A percentile compares a stretch with the other conserved stretches of the same genome.
Conservation (phyloP, 2,797 vertebrate species). For the Neosalanx taihuensis region DNA sequence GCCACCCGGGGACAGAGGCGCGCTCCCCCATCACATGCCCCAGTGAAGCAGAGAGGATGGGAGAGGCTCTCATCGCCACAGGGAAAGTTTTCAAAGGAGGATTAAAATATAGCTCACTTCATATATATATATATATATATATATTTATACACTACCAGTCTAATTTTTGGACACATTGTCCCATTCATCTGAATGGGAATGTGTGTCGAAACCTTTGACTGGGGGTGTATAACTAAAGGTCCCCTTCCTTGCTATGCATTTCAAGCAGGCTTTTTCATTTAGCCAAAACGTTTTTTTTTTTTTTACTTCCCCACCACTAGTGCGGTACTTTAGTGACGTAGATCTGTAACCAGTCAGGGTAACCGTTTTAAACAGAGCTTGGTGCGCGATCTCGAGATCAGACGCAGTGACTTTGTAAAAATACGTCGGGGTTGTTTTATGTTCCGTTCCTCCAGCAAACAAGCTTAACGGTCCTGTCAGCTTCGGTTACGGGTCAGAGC, state of each 20-base stretch:
- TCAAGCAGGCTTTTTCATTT: background rate
- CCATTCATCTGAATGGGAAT: too few species aligned
- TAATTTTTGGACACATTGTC: too few species aligned
- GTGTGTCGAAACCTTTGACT: too few species aligned
- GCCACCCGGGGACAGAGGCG: conserved; percentile 76
- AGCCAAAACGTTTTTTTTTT: background rate
- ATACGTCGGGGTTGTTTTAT: too few species aligned
- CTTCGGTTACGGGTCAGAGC: conserved; percentile 21
- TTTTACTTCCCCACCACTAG: too few species aligned
- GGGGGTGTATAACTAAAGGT: background rate
- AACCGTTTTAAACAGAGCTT: too few species aligned
- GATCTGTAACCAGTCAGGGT: too few species aligned
- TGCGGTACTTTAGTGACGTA: too few species aligned
- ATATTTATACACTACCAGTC: too few species aligned
- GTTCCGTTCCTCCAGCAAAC: conserved; percentile 6
- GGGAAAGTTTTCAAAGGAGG: conserved; percentile 65
- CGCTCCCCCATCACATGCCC: conserved; percentile 79
- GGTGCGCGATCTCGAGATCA: too few species aligned
- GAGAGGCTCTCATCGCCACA: conserved; percentile 60
- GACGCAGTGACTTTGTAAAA: too few species aligned
- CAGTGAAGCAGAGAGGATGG: conserved; percentile 77
- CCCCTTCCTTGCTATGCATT: conserved; percentile 2
- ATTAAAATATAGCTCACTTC: conserved; percentile 66
- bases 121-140: background rate
- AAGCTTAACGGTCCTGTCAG: conserved; percentile 33